These are phyloP conservation scores for Camponotus fellah DNA, from an alignment of 2,888 invertebrate genomes.

Conservation along the genomic window DNA sequence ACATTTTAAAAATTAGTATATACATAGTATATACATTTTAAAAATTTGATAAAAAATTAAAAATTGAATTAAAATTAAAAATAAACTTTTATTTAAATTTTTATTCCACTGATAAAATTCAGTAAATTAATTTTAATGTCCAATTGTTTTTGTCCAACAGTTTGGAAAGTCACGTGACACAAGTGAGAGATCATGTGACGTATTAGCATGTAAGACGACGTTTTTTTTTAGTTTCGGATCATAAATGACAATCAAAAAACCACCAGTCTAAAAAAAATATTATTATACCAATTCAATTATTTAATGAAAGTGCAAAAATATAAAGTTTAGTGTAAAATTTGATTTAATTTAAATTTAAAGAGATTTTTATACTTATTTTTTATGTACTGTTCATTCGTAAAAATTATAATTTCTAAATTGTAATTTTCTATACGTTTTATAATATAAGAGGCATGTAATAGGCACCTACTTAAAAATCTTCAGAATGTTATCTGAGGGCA, in stretches of 20 bases:
- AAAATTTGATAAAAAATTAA: not conserved
- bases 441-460: not conserved
- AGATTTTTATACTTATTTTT: not conserved
- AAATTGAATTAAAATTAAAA: not conserved
- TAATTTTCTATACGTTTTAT: not conserved
- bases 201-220: slow-evolving; percentile 76
- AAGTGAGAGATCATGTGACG: slow-evolving; percentile 72
- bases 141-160: slow-evolving; percentile 62
- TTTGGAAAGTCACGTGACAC: slow-evolving; percentile 68
- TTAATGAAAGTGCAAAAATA: not conserved
- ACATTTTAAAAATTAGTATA: not conserved
- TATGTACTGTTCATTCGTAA: not conserved
- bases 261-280: slow-evolving; percentile 77
- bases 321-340: not conserved
- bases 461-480: no score
- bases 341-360: not conserved
- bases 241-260: slow-evolving; percentile 82
- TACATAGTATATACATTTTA: not conserved
- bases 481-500: no score
- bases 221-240: slow-evolving; percentile 80
- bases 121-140: slow-evolving; percentile 37
- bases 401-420: not conserved
- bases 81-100: not conserved
- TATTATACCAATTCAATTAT: slow-evolving; percentile 11
- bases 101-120: not conserved